Evolutionary conservation across 1,140 invertebrate genomes (phyloP).

Genomic region (Ephestia elutella): DNA sequence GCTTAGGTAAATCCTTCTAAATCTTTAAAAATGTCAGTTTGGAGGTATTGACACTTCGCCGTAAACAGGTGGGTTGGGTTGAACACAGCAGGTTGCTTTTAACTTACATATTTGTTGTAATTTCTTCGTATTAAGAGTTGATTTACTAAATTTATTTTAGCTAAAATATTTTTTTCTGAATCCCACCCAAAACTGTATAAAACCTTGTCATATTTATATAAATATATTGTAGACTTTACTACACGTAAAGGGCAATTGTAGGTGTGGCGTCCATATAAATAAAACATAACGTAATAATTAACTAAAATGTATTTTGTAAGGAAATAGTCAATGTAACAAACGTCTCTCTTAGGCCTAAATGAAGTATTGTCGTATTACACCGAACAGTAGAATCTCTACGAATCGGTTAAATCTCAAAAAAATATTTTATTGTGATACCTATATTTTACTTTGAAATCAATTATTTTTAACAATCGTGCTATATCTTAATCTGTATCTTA

Average conservation of each 20-base stretch:
- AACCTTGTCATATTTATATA: conserved; percentile 19
- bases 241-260: conserved; percentile 15
- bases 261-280: conserved; percentile 14
- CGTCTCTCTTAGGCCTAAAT: background rate
- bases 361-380: background rate
- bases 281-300: conserved; percentile 11
- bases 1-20: too few relatives aligned
- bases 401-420: background rate
- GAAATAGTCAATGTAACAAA: background rate
- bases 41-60: too few relatives aligned
- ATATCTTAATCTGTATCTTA: conserved; percentile 15
- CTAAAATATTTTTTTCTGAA: too few relatives aligned
- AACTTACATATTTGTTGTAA: too few relatives aligned
- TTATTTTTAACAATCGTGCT: conserved; percentile 17
- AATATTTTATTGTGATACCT: conserved; percentile 8
- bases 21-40: too few relatives aligned
- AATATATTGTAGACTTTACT: background rate
- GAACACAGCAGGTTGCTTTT: too few relatives aligned
- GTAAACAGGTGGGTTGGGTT: too few relatives aligned
- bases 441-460: background rate
- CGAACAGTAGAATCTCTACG: background rate
- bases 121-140: too few relatives aligned
- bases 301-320: background rate
- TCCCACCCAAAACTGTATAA: conserved; percentile 2
- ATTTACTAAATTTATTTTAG: too few relatives aligned